Conservation (phyloP, 2,797 vertebrate genomes). For the Odontamblyopus lacepedii region DNA sequence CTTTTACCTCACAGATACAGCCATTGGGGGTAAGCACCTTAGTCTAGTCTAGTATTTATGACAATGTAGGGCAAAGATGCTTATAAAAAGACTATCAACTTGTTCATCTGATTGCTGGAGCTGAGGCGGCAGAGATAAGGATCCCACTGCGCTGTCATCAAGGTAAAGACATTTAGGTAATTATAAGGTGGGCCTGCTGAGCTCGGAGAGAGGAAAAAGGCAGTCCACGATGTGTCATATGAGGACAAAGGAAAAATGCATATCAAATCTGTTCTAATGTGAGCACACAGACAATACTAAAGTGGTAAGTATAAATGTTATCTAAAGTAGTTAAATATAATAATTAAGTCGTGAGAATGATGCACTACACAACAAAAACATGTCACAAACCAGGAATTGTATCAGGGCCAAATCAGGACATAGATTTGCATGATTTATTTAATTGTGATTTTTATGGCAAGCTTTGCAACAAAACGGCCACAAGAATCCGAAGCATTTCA, state of each 20-base stretch:
- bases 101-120: constrained; percentile 52
- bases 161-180: constrained; percentile 31
- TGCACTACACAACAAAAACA: no score
- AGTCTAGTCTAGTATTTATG: constrained; percentile 12
- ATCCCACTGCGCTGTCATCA: constrained; percentile 11
- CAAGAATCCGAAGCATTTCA: no score
- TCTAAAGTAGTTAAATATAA: background rate
- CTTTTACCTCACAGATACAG: constrained; percentile 22
- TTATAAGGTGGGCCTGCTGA: constrained; percentile 42
- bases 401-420: no score
- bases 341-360: no score
- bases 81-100: constrained; percentile 39
- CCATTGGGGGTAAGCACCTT: background rate
- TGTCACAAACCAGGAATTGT: no score
- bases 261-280: background rate
- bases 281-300: no score
- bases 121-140: constrained; percentile 35
- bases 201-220: constrained; percentile 26
- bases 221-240: background rate
- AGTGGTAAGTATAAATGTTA: background rate
- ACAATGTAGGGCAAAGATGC: background rate
- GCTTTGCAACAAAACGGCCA: no score
- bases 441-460: no score
- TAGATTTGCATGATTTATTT: no score
- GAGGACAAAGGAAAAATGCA: constrained; percentile 3